phyloP scores from a whole-genome alignment of 2,797 vertebrate genomes.

The Gallinago solitaria region DNA sequence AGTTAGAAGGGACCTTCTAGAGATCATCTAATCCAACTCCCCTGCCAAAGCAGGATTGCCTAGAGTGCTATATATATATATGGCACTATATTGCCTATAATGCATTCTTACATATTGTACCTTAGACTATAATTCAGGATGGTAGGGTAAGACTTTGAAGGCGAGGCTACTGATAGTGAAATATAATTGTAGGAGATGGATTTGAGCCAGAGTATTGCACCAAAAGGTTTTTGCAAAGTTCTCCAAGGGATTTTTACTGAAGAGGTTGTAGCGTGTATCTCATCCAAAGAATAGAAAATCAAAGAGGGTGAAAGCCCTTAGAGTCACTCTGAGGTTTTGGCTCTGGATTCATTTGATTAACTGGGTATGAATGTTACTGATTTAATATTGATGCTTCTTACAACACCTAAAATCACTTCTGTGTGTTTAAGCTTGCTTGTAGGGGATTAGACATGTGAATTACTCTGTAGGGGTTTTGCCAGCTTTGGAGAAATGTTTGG shows the following conservation, averaged over 20 bases:
- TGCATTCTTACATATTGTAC: neutral
- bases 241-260: slow-evolving; percentile 41
- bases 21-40: no score
- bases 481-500: neutral
- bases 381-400: slow-evolving; percentile 25
- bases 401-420: neutral
- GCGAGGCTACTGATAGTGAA: neutral
- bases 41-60: no score
- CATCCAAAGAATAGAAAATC: slow-evolving; percentile 21
- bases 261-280: neutral
- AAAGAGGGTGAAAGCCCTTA: neutral
- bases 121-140: neutral
- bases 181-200: slow-evolving; percentile 12
- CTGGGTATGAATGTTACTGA: neutral
- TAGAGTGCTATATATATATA: no score
- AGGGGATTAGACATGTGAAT: neutral
- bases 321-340: slow-evolving; percentile 46
- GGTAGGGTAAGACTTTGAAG: neutral
- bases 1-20: no score
- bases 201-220: slow-evolving; percentile 11
- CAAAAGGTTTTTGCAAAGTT: neutral
- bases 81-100: neutral
- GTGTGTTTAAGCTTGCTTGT: neutral
- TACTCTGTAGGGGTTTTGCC: neutral
- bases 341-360: slow-evolving; percentile 35